Evolutionary conservation across 2,113 vertebrate genomes (phyloP), one percentile per base, ranked within the genome.

Genomic region (Albula glossodonta): DNA sequence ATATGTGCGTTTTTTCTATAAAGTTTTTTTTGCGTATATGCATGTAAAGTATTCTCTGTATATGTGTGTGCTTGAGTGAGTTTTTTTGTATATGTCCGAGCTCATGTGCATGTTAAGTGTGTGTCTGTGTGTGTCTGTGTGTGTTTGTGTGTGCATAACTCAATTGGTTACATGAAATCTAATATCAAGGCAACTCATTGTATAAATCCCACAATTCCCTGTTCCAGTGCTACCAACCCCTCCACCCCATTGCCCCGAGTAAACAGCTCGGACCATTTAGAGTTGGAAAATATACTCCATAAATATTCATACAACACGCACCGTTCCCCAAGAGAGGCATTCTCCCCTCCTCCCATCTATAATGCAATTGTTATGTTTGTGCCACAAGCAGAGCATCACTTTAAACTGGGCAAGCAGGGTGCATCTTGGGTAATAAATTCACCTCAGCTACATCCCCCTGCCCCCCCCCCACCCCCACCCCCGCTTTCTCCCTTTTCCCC

Each of bases 361-460:
- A 84, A 90, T 85, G 86, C 85, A 87, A 86, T 87, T 87, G 85
- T 85, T 90, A 89, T 86, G 85, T 90, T 89, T 91, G 41, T 41
- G 90, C 77, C 81, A 87, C 3, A 41, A 85, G 84, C 25, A 17
- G 83, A 56, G 85, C 84, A 17, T 91, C 85, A 86, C 88, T 91
- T 89, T 91, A 91, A 92, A 90, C 87, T 89, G 87, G 82, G 87
- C 41, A 84, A 84, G 81, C 89, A 74, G 82, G 85, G 85, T 78
- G 87, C 86, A 91, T 92, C 85, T 77, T 48, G 50, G 89, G 83
- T 92, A 88, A 95, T 94, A 93, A 93, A 93, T 94, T 89, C 83
- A 57, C 87, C 92, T 93, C 94, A 92, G 91, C 93, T 90, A 25
- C 80, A 82, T 52, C 80, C 74, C 66, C 66, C 50, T 41, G 31